A percentile compares a stretch with the other conserved stretches of the same genome.
Conservation (phyloP, 2,113 vertebrate species). For the Strigops habroptila region DNA sequence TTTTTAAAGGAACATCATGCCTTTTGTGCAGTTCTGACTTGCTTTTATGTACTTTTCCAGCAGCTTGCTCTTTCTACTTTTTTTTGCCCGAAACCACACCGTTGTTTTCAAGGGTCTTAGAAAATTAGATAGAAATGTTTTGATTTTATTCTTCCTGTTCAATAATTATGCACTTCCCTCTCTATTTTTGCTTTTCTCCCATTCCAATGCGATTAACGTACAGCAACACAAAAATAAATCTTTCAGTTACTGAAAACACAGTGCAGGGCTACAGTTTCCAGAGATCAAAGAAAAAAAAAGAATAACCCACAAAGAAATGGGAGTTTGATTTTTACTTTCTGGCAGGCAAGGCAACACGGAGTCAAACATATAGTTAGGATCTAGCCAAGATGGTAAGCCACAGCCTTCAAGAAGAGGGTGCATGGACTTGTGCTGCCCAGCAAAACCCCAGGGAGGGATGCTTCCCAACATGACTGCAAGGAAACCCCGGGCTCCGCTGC, state of each 20-base stretch:
- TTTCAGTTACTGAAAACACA: not conserved
- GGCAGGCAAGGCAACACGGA: not conserved
- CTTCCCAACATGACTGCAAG: not conserved
- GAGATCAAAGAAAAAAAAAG: not conserved
- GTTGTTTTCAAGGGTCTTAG: not conserved
- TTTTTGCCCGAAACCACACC: not conserved
- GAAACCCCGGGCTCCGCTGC: not conserved
- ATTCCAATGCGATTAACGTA: not conserved
- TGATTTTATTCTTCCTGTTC: constrained; percentile 1
- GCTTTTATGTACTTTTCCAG: not conserved
- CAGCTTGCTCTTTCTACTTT: not conserved
- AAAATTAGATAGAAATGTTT: not conserved
- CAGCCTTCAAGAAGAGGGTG: not conserved
- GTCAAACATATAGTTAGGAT: not conserved
- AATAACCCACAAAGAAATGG: not conserved
- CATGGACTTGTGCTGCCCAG: fast-evolving
- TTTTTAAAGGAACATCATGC: constrained; percentile 23
- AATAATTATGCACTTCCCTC: not conserved
- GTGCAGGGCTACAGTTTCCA: not conserved
- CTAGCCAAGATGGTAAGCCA: not conserved
- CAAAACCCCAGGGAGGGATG: not conserved
- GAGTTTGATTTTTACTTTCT: not conserved
- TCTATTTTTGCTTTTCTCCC: not conserved
- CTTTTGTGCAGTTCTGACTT: not conserved
- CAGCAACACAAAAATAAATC: constrained; percentile 11